Evolutionary conservation across 2,113 vertebrate species (phyloP).

Genomic region (Rhabdornis inornatus): DNA sequence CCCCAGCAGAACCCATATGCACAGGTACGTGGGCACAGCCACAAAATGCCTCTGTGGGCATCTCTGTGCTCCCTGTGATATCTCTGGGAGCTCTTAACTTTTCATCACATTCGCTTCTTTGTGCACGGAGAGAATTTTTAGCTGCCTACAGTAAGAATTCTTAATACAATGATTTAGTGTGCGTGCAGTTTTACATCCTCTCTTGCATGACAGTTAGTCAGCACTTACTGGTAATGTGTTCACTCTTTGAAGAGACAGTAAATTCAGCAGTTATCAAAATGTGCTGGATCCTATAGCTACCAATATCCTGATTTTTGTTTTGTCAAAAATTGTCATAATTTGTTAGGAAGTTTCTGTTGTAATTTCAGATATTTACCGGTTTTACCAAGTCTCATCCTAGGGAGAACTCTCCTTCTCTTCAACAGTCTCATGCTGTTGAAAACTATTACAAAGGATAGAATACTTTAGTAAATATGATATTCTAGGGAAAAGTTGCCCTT

Average conservation of each 20-base stretch:
- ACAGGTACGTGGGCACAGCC: constrained; percentile 72
- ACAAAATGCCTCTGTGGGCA: accelerated
- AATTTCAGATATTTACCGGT: not conserved
- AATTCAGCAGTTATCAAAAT: not conserved
- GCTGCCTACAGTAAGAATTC: not conserved
- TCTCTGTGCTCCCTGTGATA: accelerated
- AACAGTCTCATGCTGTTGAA: not conserved
- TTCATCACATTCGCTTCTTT: not conserved
- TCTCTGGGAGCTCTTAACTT: not conserved
- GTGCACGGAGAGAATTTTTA: not conserved
- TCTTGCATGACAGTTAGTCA: not conserved
- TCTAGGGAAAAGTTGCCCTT: not conserved
- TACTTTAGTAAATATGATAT: not conserved
- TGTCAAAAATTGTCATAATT: not conserved
- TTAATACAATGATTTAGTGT: not conserved
- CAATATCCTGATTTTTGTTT: not conserved
- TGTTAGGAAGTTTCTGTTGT: not conserved
- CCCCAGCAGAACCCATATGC: constrained; percentile 95
- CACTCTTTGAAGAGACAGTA: not conserved
- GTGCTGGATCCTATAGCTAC: not conserved
- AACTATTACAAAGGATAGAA: not conserved
- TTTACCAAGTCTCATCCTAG: not conserved
- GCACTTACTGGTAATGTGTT: not conserved
- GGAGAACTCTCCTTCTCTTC: too few species aligned
- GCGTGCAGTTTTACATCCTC: not conserved